Evolutionary conservation across 2,113 vertebrate genomes (phyloP).

Genomic region (Atrichornis clamosus): DNA sequence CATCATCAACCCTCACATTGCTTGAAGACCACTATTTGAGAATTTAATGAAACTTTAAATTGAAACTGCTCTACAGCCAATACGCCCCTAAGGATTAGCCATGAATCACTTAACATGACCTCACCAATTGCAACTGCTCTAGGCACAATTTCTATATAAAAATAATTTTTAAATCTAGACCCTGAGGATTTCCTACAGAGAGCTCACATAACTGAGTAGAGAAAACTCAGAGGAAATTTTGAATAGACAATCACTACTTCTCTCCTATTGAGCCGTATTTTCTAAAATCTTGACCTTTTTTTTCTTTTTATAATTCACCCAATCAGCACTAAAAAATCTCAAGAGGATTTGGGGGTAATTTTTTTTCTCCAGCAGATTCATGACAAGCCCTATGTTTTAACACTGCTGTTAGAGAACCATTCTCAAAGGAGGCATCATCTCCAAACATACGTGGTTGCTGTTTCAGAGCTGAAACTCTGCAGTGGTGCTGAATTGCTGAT

Average conservation of each 20-base stretch:
- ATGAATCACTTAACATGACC: not conserved
- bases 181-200: not conserved
- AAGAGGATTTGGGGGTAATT: not conserved
- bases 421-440: not conserved
- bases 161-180: not conserved
- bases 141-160: not conserved
- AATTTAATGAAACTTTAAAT: slow-evolving; percentile 25
- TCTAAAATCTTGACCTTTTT: not conserved
- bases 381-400: not conserved
- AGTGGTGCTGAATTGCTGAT: not conserved
- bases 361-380: not conserved
- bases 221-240: not conserved
- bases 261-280: not conserved
- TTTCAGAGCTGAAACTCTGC: not conserved
- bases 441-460: not conserved
- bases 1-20: not conserved
- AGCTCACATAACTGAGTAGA: not conserved
- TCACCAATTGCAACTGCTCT: not conserved
- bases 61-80: not conserved
- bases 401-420: not conserved
- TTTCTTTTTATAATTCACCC: not conserved
- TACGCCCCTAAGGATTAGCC: not conserved
- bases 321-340: not conserved
- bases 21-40: not conserved
- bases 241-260: not conserved